Evolutionary conservation across 2,113 vertebrate species (phyloP).

Genomic region (Rallus limicola): DNA sequence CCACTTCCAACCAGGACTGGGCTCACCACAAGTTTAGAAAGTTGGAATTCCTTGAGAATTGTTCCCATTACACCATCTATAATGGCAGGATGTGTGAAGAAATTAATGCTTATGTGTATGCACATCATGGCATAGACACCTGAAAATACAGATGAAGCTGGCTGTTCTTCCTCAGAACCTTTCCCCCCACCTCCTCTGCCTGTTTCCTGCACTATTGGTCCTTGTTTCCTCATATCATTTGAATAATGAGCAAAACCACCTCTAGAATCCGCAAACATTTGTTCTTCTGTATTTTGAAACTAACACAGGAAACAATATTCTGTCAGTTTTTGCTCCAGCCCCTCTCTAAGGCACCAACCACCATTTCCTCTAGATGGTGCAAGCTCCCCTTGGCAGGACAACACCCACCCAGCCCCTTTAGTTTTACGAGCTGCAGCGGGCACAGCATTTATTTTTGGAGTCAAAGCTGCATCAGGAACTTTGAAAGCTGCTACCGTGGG

Average conservation of each 20-base stretch:
- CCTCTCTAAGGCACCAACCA: background rate
- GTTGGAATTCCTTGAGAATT: background rate
- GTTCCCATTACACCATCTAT: background rate
- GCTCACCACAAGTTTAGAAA: background rate
- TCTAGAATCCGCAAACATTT: background rate
- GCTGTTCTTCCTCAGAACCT: background rate
- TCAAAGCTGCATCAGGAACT: conserved; percentile 10
- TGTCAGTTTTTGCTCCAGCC: accelerated
- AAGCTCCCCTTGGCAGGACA: background rate
- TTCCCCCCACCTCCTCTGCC: background rate
- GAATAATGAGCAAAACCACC: background rate
- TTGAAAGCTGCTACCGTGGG: conserved; percentile 1
- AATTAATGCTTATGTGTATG: background rate
- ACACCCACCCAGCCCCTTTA: background rate
- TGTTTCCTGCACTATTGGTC: background rate
- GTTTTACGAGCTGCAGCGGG: background rate
- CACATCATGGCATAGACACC: background rate
- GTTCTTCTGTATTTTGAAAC: background rate
- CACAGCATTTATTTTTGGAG: conserved; percentile 53
- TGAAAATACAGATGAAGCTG: background rate
- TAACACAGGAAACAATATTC: background rate
- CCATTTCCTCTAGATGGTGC: conserved; percentile 10
- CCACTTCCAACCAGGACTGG: background rate
- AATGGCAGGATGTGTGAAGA: background rate
- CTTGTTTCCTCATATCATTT: background rate